phyloP scores from a whole-genome alignment of 2,113 vertebrate genomes.

The Galemys pyrenaicus region DNA sequence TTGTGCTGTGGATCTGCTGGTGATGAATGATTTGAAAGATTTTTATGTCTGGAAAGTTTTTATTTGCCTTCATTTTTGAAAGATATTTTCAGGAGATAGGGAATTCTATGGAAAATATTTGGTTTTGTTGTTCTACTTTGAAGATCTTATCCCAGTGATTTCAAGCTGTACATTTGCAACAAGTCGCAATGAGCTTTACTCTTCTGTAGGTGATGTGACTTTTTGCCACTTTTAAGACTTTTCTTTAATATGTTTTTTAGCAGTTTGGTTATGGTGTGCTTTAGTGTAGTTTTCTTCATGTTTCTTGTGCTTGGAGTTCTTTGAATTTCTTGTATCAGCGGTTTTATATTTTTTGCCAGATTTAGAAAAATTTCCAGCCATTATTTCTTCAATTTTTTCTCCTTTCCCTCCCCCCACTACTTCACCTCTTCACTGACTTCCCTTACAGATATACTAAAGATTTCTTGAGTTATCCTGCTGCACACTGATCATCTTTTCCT shows the following conservation, averaged over 20 bases:
- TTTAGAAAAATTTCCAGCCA: neutral
- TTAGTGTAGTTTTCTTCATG: neutral
- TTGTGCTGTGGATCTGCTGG: neutral
- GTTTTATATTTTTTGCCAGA: neutral
- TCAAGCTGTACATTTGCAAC: neutral
- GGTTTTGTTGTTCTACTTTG: neutral
- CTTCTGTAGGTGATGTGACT: neutral
- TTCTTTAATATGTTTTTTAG: neutral
- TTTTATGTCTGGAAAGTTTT: neutral
- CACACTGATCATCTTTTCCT: accelerated
- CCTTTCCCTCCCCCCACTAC: neutral
- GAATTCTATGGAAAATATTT: neutral
- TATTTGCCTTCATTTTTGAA: neutral
- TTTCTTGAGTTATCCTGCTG: neutral
- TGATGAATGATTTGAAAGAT: neutral
- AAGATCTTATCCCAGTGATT: neutral
- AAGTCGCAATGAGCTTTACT: neutral
- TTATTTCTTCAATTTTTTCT: neutral
- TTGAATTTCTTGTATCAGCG: neutral
- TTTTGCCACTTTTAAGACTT: neutral
- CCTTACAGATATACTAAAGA: neutral
- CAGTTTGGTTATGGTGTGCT: neutral
- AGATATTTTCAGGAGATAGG: neutral
- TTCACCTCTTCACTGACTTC: neutral
- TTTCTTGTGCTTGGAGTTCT: neutral